These are phyloP conservation scores for Etia nguti DNA, from an alignment of 2,113 vertebrate genomes.

Conservation along the genomic window DNA sequence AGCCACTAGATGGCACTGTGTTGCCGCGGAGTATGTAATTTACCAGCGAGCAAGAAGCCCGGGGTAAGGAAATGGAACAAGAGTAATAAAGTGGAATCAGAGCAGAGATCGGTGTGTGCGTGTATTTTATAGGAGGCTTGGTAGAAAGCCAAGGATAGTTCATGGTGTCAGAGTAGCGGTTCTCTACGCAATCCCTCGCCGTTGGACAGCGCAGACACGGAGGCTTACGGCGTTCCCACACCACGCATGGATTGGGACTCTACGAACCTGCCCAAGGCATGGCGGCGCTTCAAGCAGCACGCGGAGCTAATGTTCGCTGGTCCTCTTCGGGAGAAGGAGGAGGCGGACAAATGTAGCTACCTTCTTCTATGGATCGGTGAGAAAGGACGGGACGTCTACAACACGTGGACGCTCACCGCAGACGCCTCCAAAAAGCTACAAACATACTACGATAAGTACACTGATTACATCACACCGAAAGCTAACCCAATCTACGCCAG, in stretches of 20 bases:
- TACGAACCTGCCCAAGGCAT: neutral
- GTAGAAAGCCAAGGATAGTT: no score
- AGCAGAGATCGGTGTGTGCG: no score
- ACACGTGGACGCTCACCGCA: neutral
- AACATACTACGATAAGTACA: accelerated
- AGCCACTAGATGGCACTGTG: no score
- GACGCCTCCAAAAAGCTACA: neutral
- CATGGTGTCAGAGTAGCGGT: neutral
- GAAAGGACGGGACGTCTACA: neutral
- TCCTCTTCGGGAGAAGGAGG: neutral
- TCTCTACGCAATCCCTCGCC: neutral
- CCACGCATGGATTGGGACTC: accelerated
- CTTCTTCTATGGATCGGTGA: neutral
- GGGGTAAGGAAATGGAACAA: no score
- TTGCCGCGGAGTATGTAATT: no score
- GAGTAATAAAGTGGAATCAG: no score
- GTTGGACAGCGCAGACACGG: neutral
- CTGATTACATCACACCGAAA: neutral
- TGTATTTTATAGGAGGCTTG: no score
- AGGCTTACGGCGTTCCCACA: neutral
- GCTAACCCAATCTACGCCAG: neutral
- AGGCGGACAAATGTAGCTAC: neutral
- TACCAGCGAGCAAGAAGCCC: no score
- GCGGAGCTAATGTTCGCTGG: accelerated
- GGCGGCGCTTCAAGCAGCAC: neutral